A percentile compares a stretch with the other conserved stretches of the same genome.
These are phyloP conservation scores for Agapostemon virescens DNA, from an alignment of 2,888 invertebrate genomes.

Conservation along the genomic window DNA sequence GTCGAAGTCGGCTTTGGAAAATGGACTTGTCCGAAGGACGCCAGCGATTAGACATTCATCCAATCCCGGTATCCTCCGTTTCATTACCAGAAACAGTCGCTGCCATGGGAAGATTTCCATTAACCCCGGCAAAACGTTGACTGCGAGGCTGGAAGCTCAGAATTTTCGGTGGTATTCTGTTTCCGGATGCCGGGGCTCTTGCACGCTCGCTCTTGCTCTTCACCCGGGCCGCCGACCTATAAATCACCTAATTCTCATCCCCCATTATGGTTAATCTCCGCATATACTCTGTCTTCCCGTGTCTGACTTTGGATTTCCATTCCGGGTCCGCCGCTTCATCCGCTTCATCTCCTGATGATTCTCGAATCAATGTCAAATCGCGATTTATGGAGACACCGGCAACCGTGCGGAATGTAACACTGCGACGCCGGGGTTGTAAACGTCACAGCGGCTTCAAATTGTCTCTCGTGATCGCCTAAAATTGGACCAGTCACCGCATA, in stretches of 20 bases:
- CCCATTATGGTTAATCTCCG: constrained; percentile 58
- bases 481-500: background rate
- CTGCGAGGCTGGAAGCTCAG: constrained; percentile 18
- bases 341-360: constrained; percentile 42
- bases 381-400: constrained; percentile 19
- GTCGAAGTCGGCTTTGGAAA: background rate
- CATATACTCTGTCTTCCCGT: constrained; percentile 40
- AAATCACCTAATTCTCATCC: constrained; percentile 62
- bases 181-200: constrained; percentile 17
- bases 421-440: background rate
- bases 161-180: constrained; percentile 36
- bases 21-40: constrained; percentile 1
- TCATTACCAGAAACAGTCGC: constrained; percentile 33
- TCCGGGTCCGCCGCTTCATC: constrained; percentile 43
- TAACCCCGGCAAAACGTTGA: constrained; percentile 31
- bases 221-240: constrained; percentile 44
- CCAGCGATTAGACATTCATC: constrained; percentile 36
- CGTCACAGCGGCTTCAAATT: background rate
- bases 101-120: constrained; percentile 36
- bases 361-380: constrained; percentile 41
- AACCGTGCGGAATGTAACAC: constrained; percentile 13
- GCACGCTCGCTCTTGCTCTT: background rate
- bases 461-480: background rate
- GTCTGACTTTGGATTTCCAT: constrained; percentile 54
- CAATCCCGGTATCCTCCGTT: constrained; percentile 29